Conservation (phyloP, 2,797 vertebrate species). For the Gambelia wislizenii region DNA sequence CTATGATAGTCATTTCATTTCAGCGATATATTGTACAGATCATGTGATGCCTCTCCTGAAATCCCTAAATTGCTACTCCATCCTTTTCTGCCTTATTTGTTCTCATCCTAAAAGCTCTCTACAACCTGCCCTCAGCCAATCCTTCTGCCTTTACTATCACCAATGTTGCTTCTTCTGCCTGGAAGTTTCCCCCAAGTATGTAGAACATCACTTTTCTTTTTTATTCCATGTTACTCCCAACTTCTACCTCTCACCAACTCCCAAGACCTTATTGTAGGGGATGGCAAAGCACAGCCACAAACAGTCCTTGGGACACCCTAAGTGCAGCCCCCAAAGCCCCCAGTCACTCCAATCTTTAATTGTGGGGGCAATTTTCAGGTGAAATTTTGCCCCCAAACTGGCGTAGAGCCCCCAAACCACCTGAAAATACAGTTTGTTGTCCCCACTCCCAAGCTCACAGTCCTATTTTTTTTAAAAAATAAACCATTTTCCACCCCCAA, state of each 20-base stretch:
- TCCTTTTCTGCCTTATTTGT: not conserved
- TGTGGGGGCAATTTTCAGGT: too few relatives aligned
- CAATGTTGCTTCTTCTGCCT: not conserved
- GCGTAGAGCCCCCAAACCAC: too few relatives aligned
- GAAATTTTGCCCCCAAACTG: too few relatives aligned
- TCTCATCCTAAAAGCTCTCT: not conserved
- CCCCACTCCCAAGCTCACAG: too few relatives aligned
- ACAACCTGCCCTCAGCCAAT: not conserved
- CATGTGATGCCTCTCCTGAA: too few relatives aligned
- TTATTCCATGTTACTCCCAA: not conserved
- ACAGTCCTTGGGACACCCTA: too few relatives aligned
- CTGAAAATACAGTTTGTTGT: too few relatives aligned
- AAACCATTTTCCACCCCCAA: too few relatives aligned
- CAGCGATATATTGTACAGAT: not conserved
- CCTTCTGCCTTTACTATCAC: not conserved
- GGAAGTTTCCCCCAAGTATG: not conserved
- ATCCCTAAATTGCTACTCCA: not conserved
- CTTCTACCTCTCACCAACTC: not conserved
- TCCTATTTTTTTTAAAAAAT: too few relatives aligned
- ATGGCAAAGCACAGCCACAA: too few relatives aligned
- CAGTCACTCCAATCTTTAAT: too few relatives aligned
- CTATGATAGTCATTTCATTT: not conserved
- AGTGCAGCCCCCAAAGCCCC: too few relatives aligned
- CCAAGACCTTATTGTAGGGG: not conserved
- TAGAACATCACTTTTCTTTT: not conserved